Evolutionary conservation across 1,140 invertebrate species (phyloP).

Genomic region (Brachionus calyciflorus): DNA sequence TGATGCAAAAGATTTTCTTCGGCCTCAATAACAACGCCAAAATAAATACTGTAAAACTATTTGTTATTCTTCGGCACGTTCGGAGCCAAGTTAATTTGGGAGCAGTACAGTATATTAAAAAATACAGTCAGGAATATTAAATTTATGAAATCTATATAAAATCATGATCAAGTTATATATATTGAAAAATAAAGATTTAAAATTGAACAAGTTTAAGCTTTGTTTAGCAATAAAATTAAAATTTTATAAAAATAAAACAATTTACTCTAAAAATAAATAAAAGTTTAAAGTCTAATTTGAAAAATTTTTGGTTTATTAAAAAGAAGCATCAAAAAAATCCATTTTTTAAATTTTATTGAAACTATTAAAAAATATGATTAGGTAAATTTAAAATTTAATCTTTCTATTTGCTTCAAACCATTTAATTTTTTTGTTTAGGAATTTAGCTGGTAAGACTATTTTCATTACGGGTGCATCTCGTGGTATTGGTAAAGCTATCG

Average conservation of each 20-base stretch:
- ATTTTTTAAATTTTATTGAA: background rate
- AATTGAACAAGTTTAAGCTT: conserved; percentile 25
- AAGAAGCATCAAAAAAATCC: background rate
- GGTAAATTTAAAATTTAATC: conserved; percentile 3
- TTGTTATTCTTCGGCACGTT: too few relatives aligned
- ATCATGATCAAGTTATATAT: background rate
- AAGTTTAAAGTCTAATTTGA: conserved; percentile 27
- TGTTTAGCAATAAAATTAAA: conserved; percentile 29
- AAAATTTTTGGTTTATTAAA: background rate
- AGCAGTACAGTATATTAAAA: too few relatives aligned
- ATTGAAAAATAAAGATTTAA: background rate
- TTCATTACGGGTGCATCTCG: conserved; percentile 94
- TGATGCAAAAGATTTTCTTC: too few relatives aligned
- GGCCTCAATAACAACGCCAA: too few relatives aligned
- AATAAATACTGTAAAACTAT: too few relatives aligned
- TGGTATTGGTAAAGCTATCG: conserved; percentile 95
- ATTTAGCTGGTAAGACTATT: conserved; percentile 78
- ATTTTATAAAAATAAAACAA: background rate
- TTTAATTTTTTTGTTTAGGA: background rate
- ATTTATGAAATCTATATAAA: background rate
- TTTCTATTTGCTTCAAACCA: background rate
- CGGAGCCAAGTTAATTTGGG: too few relatives aligned
- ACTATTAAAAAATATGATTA: conserved; percentile 16
- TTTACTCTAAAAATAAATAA: background rate
- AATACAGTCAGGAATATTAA: too few relatives aligned